Conservation (phyloP, 2,797 vertebrate genomes). For the Euphonia xanthogaster region DNA sequence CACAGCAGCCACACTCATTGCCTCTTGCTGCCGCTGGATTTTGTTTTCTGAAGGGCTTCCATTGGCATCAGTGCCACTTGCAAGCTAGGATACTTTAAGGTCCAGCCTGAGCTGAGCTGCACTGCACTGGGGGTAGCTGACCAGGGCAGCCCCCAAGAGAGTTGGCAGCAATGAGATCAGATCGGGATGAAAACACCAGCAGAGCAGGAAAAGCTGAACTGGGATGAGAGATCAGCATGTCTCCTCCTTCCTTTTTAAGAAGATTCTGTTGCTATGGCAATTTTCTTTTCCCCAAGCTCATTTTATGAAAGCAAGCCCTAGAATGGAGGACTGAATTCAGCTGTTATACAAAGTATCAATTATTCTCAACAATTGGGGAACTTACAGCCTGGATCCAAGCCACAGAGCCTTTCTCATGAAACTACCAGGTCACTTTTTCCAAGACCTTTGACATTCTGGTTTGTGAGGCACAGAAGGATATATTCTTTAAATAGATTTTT, state of each 20-base stretch:
- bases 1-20: not conserved
- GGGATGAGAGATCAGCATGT: not conserved
- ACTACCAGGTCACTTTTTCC: conserved; percentile 68
- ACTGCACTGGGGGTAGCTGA: not conserved
- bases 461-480: conserved; percentile 21
- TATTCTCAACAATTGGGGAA: conserved; percentile 73
- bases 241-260: conserved; percentile 54
- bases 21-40: not conserved
- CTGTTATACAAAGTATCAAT: conserved; percentile 81
- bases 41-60: not conserved
- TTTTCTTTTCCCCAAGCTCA: conserved; percentile 59
- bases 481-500: conserved; percentile 21
- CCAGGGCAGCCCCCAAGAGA: not conserved
- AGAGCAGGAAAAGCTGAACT: not conserved
- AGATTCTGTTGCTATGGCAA: conserved; percentile 74
- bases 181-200: not conserved
- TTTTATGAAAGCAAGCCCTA: conserved; percentile 76
- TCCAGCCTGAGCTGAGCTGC: not conserved
- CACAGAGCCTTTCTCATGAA: conserved; percentile 74
- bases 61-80: not conserved
- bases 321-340: conserved; percentile 73
- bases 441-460: conserved; percentile 54
- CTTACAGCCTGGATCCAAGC: conserved; percentile 65
- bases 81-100: not conserved
- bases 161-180: not conserved